Percentiles rank a stretch among this genome's conserved stretches.
Conservation (phyloP, 2,797 vertebrate species). For the Amazona ochrocephala region DNA sequence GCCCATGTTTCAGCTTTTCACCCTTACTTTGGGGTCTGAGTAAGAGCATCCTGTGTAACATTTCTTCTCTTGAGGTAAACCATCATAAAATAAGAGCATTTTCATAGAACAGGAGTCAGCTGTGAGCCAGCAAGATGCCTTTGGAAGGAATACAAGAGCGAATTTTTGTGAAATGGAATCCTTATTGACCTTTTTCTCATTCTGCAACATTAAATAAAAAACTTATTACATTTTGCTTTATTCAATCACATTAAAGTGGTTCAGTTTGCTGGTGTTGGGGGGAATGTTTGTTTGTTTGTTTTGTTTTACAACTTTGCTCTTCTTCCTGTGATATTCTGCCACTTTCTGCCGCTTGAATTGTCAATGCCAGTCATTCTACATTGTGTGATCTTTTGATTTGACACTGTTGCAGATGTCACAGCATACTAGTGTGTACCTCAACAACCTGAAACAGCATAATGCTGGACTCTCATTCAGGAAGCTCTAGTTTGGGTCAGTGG, state of each 20-base stretch:
- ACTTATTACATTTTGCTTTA: background rate
- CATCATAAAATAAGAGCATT: background rate
- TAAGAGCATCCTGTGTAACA: background rate
- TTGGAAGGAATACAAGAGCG: background rate
- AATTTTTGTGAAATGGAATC: background rate
- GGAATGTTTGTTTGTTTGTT: background rate
- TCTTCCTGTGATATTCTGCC: background rate
- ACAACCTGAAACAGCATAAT: background rate
- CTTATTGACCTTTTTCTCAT: background rate
- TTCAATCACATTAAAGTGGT: accelerated
- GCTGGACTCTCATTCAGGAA: background rate
- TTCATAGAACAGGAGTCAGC: background rate
- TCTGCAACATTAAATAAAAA: background rate
- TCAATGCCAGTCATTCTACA: background rate
- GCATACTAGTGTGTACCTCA: background rate
- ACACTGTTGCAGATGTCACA: background rate
- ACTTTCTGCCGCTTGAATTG: background rate
- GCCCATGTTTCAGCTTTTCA: background rate
- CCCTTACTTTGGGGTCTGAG: background rate
- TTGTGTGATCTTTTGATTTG: background rate
- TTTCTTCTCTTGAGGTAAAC: background rate
- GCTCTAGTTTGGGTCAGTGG: background rate
- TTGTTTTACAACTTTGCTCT: background rate
- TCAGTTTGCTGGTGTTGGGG: background rate
- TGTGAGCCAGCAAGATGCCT: background rate